Evolutionary conservation across 2,113 vertebrate species (phyloP).

Genomic region (Burhinus oedicnemus): DNA sequence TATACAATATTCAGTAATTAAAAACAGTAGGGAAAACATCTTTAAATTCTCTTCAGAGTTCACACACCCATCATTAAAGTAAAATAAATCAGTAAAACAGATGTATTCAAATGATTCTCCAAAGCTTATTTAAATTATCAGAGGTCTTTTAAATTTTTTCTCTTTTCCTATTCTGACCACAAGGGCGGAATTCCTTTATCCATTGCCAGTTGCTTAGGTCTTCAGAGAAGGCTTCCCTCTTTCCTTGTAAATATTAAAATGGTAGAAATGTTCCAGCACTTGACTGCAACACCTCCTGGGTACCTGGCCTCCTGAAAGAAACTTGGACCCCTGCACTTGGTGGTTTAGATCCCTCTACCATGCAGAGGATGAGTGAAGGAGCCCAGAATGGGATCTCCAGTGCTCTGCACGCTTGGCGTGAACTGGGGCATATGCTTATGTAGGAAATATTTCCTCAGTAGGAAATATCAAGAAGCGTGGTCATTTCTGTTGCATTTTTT

Average conservation of each 20-base stretch:
- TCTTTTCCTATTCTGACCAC: background rate
- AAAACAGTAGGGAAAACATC: background rate
- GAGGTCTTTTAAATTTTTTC: background rate
- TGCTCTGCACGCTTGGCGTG: rapidly evolving
- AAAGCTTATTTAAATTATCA: slow-evolving; percentile 2
- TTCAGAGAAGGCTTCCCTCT: background rate
- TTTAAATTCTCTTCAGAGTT: slow-evolving; percentile 12
- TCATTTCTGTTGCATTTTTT: background rate
- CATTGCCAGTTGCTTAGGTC: background rate
- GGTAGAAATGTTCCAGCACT: background rate
- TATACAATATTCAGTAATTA: background rate
- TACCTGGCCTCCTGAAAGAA: background rate
- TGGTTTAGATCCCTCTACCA: background rate
- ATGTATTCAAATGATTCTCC: background rate
- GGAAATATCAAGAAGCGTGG: background rate
- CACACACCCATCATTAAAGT: slow-evolving; percentile 9
- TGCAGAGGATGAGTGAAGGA: background rate
- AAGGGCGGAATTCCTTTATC: background rate
- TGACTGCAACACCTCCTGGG: background rate
- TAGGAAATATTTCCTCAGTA: background rate
- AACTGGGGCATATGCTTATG: background rate
- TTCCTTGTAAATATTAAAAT: background rate
- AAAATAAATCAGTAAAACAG: slow-evolving; percentile 10
- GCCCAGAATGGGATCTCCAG: background rate
- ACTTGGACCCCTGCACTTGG: rapidly evolving